Percentiles rank a stretch among this genome's conserved stretches.
These are phyloP conservation scores for Ophonus ardosiacus DNA, from an alignment of 2,888 invertebrate species.

Conservation along the genomic window DNA sequence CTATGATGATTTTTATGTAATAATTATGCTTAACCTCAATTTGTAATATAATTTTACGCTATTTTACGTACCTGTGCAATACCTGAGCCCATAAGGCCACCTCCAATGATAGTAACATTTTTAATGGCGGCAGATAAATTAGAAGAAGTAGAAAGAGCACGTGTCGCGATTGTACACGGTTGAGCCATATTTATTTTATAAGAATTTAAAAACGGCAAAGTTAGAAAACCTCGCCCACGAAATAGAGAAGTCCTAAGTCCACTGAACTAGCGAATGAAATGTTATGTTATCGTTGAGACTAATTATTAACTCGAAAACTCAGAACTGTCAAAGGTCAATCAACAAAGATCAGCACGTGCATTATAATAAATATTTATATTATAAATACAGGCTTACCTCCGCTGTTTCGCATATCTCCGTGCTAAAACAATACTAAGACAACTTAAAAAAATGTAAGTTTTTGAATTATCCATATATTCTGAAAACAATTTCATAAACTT, in stretches of 20 bases:
- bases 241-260: slow-evolving; percentile 21
- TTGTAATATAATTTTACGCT: background rate
- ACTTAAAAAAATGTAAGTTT: no score
- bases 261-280: slow-evolving; percentile 38
- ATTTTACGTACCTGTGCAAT: slow-evolving; percentile 91
- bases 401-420: slow-evolving; percentile 38
- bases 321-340: slow-evolving; percentile 51
- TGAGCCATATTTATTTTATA: slow-evolving; percentile 68
- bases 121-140: slow-evolving; percentile 79
- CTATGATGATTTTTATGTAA: slow-evolving; percentile 74
- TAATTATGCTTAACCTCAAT: slow-evolving; percentile 12
- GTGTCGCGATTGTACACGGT: slow-evolving; percentile 71
- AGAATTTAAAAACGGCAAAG: slow-evolving; percentile 4
- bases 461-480: no score
- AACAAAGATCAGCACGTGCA: slow-evolving; percentile 32
- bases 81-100: slow-evolving; percentile 93
- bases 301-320: slow-evolving; percentile 37
- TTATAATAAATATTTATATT: slow-evolving; percentile 38
- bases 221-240: slow-evolving; percentile 32
- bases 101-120: slow-evolving; percentile 90
- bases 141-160: slow-evolving; percentile 73
- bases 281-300: background rate
- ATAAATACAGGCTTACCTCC: slow-evolving; percentile 28
- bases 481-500: no score
- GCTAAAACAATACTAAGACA: no score